These are phyloP conservation scores for Akabosia matsudoensis DNA, from an alignment of 1,140 invertebrate genomes.

Conservation along the genomic window DNA sequence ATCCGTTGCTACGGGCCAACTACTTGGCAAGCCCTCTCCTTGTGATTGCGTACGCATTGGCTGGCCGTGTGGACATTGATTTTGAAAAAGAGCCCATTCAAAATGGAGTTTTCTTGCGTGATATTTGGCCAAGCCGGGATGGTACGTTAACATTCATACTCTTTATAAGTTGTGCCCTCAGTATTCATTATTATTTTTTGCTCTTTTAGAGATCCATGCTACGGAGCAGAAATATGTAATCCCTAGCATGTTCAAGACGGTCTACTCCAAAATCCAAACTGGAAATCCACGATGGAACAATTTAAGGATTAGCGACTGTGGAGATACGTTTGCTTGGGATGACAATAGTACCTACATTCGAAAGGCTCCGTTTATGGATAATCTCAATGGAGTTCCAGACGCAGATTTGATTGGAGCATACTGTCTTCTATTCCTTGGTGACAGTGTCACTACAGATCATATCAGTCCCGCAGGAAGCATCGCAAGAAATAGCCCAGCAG, in stretches of 20 bases:
- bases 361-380: slow-evolving; percentile 49
- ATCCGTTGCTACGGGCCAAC: slow-evolving; percentile 92
- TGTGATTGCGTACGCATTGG: slow-evolving; percentile 95
- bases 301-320: slow-evolving; percentile 68
- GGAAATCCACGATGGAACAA: slow-evolving; percentile 84
- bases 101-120: slow-evolving; percentile 77
- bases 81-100: slow-evolving; percentile 78
- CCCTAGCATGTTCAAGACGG: slow-evolving; percentile 96
- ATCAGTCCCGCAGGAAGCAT: slow-evolving; percentile 98
- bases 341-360: slow-evolving; percentile 90
- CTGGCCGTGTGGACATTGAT: slow-evolving; percentile 89
- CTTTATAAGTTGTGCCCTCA: neutral
- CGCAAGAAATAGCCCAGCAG: slow-evolving; percentile 88
- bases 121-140: slow-evolving; percentile 94
- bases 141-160: too few species aligned
- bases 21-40: slow-evolving; percentile 92
- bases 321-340: slow-evolving; percentile 90
- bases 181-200: neutral
- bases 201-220: slow-evolving; percentile 72
- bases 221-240: slow-evolving; percentile 88
- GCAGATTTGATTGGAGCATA: slow-evolving; percentile 59
- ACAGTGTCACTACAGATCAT: slow-evolving; percentile 97
- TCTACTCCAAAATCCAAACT: slow-evolving; percentile 72
- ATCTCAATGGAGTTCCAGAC: neutral
- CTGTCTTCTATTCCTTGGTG: slow-evolving; percentile 81